phyloP scores from a whole-genome alignment of 1,140 invertebrate species.

The Reticulitermes speratus region DNA sequence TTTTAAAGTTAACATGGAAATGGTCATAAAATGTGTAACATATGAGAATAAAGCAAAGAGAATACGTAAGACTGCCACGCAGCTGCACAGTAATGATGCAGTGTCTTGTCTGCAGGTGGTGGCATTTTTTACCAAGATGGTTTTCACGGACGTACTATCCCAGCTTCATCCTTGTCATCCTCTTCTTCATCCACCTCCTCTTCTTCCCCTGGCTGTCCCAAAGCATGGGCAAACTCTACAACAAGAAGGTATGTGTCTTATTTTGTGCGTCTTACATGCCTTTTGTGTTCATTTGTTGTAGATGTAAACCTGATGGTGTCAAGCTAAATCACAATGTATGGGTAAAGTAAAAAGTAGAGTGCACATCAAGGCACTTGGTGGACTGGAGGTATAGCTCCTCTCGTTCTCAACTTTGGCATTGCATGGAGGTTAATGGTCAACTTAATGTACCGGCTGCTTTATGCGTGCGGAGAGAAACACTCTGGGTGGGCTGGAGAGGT shows the following conservation, averaged over 20 bases:
- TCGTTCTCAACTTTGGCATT: too few species aligned
- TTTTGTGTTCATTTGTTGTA: too few species aligned
- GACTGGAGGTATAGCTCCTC: too few species aligned
- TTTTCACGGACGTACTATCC: neutral
- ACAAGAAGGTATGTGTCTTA: constrained; percentile 36
- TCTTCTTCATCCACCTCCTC: constrained; percentile 78
- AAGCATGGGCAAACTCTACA: constrained; percentile 79
- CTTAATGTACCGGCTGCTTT: too few species aligned
- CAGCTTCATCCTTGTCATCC: constrained; percentile 53
- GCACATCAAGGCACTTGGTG: too few species aligned
- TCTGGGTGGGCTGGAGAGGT: too few species aligned
- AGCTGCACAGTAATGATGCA: constrained; percentile 20
- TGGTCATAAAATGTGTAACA: constrained; percentile 3
- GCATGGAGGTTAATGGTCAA: too few species aligned
- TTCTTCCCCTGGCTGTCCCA: constrained; percentile 73
- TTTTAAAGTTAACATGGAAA: neutral
- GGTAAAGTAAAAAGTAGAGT: too few species aligned
- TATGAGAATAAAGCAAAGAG: constrained; percentile 28
- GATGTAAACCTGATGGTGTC: too few species aligned
- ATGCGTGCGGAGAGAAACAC: too few species aligned
- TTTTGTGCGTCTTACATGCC: too few species aligned
- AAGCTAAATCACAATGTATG: too few species aligned
- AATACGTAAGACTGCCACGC: neutral
- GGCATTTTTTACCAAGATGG: neutral
- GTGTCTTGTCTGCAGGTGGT: neutral